Evolutionary conservation across 2,797 vertebrate species (phyloP).

Genomic region (Diplodus sargus): DNA sequence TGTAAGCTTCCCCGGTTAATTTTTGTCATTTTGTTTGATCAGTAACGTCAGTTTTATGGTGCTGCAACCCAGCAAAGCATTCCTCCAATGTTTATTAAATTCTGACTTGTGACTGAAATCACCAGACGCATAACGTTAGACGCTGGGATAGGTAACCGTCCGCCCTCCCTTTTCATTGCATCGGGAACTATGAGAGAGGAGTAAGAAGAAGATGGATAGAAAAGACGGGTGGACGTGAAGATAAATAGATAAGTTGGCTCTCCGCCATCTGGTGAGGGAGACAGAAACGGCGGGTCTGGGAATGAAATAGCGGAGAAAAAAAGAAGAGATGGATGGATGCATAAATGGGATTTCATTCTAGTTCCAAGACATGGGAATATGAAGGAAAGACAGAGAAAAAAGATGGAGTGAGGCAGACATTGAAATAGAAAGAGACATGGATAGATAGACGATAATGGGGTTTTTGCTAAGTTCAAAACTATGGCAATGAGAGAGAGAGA

Average conservation of each 20-base stretch:
- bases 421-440: conserved; percentile 61
- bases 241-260: conserved; percentile 64
- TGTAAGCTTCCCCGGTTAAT: neutral
- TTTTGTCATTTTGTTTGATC: neutral
- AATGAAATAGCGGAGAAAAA: conserved; percentile 22
- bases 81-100: neutral
- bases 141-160: neutral
- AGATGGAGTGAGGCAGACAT: conserved; percentile 66
- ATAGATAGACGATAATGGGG: conserved; percentile 64
- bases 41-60: neutral
- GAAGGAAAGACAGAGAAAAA: conserved; percentile 34
- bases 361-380: conserved; percentile 70
- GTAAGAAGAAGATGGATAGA: conserved; percentile 17
- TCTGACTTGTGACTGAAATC: neutral
- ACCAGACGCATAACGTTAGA: neutral
- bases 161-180: neutral
- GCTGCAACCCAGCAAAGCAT: neutral
- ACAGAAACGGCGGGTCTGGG: conserved; percentile 24
- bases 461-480: conserved; percentile 65
- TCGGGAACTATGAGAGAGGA: neutral
- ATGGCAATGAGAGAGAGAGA: conserved; percentile 31
- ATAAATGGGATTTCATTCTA: conserved; percentile 72
- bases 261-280: conserved; percentile 42
- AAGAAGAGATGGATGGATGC: conserved; percentile 50
- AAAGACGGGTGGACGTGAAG: conserved; percentile 55